Conservation (phyloP, 2,888 invertebrate genomes). For the Macaria liturata region DNA sequence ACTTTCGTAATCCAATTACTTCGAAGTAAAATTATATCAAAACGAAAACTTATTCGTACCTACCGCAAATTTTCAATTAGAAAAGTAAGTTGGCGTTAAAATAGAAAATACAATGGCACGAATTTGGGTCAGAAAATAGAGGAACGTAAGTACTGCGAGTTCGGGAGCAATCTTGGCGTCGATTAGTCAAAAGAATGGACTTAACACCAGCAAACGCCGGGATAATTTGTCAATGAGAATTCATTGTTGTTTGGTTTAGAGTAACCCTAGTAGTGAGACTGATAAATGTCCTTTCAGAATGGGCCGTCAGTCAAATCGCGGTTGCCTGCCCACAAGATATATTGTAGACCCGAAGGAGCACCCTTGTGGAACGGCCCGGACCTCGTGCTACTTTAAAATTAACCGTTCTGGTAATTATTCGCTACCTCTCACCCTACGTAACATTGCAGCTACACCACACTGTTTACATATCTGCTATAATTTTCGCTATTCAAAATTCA, state of each 20-base stretch:
- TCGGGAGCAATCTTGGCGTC: constrained; percentile 26
- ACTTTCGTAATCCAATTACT: constrained; percentile 20
- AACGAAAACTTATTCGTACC: constrained; percentile 9
- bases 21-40: constrained; percentile 17
- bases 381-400: constrained; percentile 72
- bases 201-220: constrained; percentile 66
- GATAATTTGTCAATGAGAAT: constrained; percentile 82
- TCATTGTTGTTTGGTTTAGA: constrained; percentile 82
- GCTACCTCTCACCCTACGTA: constrained; percentile 36
- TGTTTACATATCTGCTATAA: too few relatives aligned
- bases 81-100: constrained; percentile 3
- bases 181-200: constrained; percentile 68
- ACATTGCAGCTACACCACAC: background rate
- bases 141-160: constrained; percentile 1
- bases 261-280: constrained; percentile 80
- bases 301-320: constrained; percentile 82
- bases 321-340: constrained; percentile 82
- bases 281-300: constrained; percentile 82
- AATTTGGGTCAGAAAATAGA: constrained; percentile 7
- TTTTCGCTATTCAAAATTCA: too few relatives aligned
- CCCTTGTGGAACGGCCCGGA: constrained; percentile 66
- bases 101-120: constrained; percentile 4
- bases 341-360: constrained; percentile 75
- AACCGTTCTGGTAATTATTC: constrained; percentile 63
- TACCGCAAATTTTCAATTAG: constrained; percentile 12